Percentiles rank a stretch among this genome's conserved stretches.
Evolutionary conservation across 1,140 invertebrate species (phyloP).

Genomic region (Papilio xuthus): DNA sequence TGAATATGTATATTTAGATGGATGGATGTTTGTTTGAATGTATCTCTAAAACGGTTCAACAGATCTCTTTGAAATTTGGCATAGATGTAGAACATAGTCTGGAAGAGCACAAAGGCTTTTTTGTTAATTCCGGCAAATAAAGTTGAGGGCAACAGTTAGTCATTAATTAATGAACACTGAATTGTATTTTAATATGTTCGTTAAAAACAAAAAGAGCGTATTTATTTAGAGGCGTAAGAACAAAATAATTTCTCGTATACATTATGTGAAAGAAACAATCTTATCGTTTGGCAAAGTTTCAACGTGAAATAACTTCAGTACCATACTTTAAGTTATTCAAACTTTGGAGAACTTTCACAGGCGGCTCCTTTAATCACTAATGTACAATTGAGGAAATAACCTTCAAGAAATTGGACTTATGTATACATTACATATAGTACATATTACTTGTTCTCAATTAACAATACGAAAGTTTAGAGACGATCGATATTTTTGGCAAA

Average conservation of each 20-base stretch:
- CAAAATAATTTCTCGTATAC: slow-evolving; percentile 1
- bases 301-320: slow-evolving; percentile 20
- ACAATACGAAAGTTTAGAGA: too few species aligned
- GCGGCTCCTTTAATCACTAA: slow-evolving; percentile 7
- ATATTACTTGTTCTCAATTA: not conserved
- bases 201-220: not conserved
- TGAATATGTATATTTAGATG: too few species aligned
- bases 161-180: not conserved
- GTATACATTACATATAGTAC: not conserved
- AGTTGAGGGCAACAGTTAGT: too few species aligned
- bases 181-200: not conserved
- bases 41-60: too few species aligned
- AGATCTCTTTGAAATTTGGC: too few species aligned
- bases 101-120: too few species aligned
- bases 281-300: slow-evolving; percentile 22
- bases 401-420: not conserved
- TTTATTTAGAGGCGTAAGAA: not conserved
- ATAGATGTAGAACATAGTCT: too few species aligned
- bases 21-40: too few species aligned
- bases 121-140: too few species aligned
- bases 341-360: not conserved
- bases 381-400: slow-evolving; percentile 12
- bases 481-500: too few species aligned
- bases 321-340: slow-evolving; percentile 22
- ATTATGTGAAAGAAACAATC: slow-evolving; percentile 13